Evolutionary conservation across 2,797 vertebrate genomes (phyloP).

Genomic region (Chelon labrosus): DNA sequence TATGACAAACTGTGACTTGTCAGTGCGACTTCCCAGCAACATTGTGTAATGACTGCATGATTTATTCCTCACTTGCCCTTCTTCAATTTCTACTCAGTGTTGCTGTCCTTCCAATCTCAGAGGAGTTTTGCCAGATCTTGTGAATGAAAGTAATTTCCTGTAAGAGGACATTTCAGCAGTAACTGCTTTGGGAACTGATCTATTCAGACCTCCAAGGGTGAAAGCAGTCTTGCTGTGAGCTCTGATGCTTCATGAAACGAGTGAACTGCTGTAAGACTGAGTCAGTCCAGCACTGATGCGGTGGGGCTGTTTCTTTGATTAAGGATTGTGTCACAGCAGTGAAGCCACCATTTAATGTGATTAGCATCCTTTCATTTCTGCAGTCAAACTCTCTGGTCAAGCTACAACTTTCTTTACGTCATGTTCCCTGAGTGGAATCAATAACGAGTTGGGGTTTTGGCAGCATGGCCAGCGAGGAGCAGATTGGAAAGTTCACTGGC

Average conservation of each 20-base stretch:
- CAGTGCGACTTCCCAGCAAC: not conserved
- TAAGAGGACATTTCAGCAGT: constrained; percentile 3
- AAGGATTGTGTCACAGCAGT: not conserved
- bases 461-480: constrained; percentile 7
- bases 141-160: constrained; percentile 34
- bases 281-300: constrained; percentile 20
- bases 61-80: not conserved
- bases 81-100: not conserved
- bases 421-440: constrained; percentile 2
- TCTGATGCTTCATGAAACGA: constrained; percentile 2
- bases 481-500: constrained; percentile 40
- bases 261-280: not conserved
- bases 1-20: too few species aligned
- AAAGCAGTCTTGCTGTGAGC: constrained; percentile 2
- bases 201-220: not conserved
- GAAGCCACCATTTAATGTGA: constrained; percentile 2
- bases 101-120: constrained; percentile 1
- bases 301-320: not conserved
- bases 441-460: not conserved
- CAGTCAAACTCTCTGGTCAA: not conserved
- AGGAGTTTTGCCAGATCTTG: constrained; percentile 14
- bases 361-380: not conserved
- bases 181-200: constrained; percentile 19
- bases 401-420: constrained; percentile 2
- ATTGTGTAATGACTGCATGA: not conserved